Evolutionary conservation across 1,140 invertebrate genomes (phyloP), one percentile per base, ranked within the genome.

Genomic region (Drosophila tristis): DNA sequence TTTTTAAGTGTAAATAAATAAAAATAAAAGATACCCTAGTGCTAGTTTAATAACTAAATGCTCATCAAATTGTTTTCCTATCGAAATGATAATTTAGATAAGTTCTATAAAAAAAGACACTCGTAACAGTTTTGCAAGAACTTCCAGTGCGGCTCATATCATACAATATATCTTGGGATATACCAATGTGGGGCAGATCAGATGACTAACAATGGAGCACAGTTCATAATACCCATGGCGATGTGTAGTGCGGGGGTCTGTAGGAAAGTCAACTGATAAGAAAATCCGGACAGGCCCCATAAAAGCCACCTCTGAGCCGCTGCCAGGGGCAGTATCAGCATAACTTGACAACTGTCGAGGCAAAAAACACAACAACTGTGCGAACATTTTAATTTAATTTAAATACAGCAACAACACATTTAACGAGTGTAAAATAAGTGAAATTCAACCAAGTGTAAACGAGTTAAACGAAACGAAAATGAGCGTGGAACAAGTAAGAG

Each of bases 241-340:
- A 5, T 39, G 35, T 39, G 35, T 29, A 7, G 35, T 67, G 51
- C 49, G 44, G 43, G 45, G 53, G 31, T 50, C 29, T 31, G 29
- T 11, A 11, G 23, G 42, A 11, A 44, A 74, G 31, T 44, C 31
- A 59, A 74, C 81, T 87, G 85, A 85, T 85, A 85, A 85, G 78
- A 31, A 64, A 63, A 64, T 48, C 23, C 56, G 9, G 11, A 11
- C 35, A 15, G 31, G 26, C 65, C 54, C 42, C 56, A 87, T 87
- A 85, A 81, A 86, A 55, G 44, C 45, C 39, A 26, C 6, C 5
- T 61, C 35, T 48, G 44, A n/a, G 47, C 23, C 26, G 39, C 35
- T 68, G 47, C 20, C 31, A 49, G 29, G 39, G 31, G 23, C 45
- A 39, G 29, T 26, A 11, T 25, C 6, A 20, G 55, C 4, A 25